Base-by-base conservation (phyloP, 2,888 invertebrate species). In the Eristalinus sepulchralis region DNA sequence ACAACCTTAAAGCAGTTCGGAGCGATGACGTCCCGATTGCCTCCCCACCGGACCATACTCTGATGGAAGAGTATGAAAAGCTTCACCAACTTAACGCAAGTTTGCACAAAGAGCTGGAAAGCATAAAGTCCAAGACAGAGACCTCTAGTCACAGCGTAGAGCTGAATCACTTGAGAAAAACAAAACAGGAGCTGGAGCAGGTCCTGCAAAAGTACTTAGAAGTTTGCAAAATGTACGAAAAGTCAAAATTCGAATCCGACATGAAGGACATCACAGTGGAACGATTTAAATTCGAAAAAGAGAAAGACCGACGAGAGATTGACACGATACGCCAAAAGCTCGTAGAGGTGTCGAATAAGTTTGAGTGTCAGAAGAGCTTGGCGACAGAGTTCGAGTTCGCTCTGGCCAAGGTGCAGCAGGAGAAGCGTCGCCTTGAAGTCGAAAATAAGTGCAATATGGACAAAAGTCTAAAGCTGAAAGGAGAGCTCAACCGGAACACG, bases 161-260 rank as follows among this genome's bases (percentile, higher is more conserved):
- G 70, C 66, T 66, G 22, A 39, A 36, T 47, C 62, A 62, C 70
- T 75, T 86, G 57, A 70, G 31, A 33, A 73, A 71, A 83, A 63
- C 75, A 2, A 89, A 90, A 34, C 79, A 89, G 4, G 89, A 90
- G 6, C 79, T 92, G 0, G 83, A 84, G 24, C 76, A 72, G 1
- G 84, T 91, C 0, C 88, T 89, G 20, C 88, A 89, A 36, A 89
- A 91, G 34, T 90, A 90, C 63, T 83, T 88, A 1, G 88, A 89
- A 6, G 88, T 90, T 67, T 89, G 90, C 75, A 88, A 88, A 27
- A 79, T 89, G 24, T 91, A 90, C 31, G 90, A 92, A 76, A 88
- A 89, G 10, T 89, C 89, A 2, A 88, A 89, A 66, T 83, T 89
- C 62, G 88, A 90, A 11, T 79, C 90, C 31, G 90, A 90, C 55